phyloP scores from a whole-genome alignment of 2,888 invertebrate genomes.

The Drosophila anomelani region DNA sequence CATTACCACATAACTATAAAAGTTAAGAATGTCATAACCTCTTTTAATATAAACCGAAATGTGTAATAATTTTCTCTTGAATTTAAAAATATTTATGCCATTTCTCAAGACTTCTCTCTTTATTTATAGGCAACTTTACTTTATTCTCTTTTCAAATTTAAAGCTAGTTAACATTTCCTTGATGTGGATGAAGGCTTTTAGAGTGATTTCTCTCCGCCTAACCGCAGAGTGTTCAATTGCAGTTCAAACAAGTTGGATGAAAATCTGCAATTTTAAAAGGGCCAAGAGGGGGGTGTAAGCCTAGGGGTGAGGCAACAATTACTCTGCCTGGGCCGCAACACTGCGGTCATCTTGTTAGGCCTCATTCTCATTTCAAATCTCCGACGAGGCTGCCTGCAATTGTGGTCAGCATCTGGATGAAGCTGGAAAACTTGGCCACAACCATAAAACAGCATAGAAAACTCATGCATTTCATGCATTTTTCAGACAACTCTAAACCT shows the following conservation, averaged over 20 bases:
- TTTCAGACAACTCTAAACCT: neutral
- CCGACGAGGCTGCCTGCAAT: constrained; percentile 1
- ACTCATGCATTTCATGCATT: constrained; percentile 9
- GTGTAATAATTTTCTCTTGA: neutral
- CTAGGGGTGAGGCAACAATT: constrained; percentile 6
- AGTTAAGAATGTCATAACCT: neutral
- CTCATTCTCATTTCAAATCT: constrained; percentile 7
- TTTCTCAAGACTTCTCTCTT: neutral
- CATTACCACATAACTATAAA: neutral
- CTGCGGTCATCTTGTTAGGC: constrained; percentile 39
- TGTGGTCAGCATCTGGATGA: constrained; percentile 7
- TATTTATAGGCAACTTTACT: neutral
- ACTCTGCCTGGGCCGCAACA: constrained; percentile 42
- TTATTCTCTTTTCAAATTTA: neutral
- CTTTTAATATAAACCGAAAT: neutral
- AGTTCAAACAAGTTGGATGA: constrained; percentile 8
- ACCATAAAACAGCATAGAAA: constrained; percentile 14
- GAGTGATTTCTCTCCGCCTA: neutral
- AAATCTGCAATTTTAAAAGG: neutral
- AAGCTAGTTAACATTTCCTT: neutral
- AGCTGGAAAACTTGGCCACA: constrained; percentile 4
- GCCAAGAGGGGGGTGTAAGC: neutral
- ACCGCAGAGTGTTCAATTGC: constrained; percentile 18
- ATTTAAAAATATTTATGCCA: neutral
- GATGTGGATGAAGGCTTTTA: constrained; percentile 5